phyloP scores from a whole-genome alignment of 2,113 vertebrate genomes.

The Ailuropoda melanoleuca region DNA sequence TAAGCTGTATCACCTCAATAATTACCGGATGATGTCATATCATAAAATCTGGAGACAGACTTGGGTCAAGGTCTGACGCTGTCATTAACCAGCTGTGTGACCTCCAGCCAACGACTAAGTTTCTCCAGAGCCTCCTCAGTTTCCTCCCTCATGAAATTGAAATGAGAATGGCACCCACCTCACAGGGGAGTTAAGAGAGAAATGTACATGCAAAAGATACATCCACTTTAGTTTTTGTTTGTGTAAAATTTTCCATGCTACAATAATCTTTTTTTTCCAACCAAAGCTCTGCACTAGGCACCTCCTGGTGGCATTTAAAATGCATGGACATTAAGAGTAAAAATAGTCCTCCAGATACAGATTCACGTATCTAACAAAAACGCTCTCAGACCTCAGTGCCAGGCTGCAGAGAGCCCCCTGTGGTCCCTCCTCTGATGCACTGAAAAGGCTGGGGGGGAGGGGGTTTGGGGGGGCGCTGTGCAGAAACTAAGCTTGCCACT shows the following conservation, averaged over 20 bases:
- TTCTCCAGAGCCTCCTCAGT: background rate
- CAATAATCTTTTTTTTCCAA: background rate
- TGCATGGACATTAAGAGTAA: background rate
- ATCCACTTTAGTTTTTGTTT: background rate
- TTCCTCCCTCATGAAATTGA: background rate
- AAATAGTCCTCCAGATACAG: background rate
- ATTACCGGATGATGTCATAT: conserved; percentile 45
- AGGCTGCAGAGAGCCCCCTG: background rate
- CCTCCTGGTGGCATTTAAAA: background rate
- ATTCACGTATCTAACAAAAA: background rate
- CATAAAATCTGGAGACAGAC: conserved; percentile 21
- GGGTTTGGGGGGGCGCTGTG: background rate
- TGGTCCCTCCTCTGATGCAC: background rate
- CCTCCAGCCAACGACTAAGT: background rate
- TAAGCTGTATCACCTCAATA: conserved; percentile 7
- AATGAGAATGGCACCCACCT: background rate
- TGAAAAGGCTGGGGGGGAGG: background rate
- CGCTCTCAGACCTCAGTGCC: background rate
- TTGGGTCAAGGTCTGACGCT: conserved; percentile 35
- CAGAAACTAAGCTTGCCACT: background rate
- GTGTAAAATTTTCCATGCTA: background rate
- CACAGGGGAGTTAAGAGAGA: background rate
- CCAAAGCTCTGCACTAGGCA: background rate
- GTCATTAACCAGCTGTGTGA: conserved; percentile 18
- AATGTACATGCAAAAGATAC: background rate